Conservation (phyloP, 2,888 invertebrate genomes). For the Diogma glabrata region DNA sequence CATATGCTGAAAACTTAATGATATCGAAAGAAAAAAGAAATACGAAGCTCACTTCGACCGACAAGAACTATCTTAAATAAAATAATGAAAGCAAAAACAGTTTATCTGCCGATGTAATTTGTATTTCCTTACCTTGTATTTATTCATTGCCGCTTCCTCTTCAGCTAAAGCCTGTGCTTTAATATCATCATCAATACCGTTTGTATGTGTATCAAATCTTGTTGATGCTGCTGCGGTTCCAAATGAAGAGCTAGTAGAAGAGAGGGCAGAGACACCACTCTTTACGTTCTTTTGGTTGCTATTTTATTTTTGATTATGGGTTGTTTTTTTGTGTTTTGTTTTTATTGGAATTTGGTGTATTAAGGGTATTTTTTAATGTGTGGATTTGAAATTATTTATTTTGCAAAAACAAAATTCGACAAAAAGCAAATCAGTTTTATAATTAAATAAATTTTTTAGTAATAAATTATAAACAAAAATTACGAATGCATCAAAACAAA, state of each 20-base stretch:
- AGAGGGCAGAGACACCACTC: slow-evolving; percentile 77
- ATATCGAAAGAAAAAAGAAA: too few relatives aligned
- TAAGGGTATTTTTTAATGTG: slow-evolving; percentile 5
- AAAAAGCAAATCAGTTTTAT: too few relatives aligned
- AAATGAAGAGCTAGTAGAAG: slow-evolving; percentile 79
- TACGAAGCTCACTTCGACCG: too few relatives aligned
- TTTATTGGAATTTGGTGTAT: slow-evolving; percentile 5
- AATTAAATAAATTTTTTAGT: too few relatives aligned
- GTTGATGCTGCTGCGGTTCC: slow-evolving; percentile 69
- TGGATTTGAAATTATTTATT: too few relatives aligned
- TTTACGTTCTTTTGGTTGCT: slow-evolving; percentile 83
- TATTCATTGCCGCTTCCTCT: slow-evolving; percentile 92
- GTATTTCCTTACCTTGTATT: slow-evolving; percentile 64
- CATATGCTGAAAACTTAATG: too few relatives aligned
- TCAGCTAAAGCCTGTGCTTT: slow-evolving; percentile 84
- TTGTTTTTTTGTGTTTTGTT: slow-evolving; percentile 20
- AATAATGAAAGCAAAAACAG: too few relatives aligned
- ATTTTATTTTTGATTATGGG: slow-evolving; percentile 31
- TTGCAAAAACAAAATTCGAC: too few relatives aligned
- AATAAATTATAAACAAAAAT: not conserved
- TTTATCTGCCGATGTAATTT: not conserved
- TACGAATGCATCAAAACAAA: too few relatives aligned
- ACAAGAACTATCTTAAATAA: too few relatives aligned
- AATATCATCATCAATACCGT: slow-evolving; percentile 75
- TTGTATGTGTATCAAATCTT: slow-evolving; percentile 53